phyloP scores from a whole-genome alignment of 1,140 invertebrate genomes.

The Brachystomella parvula region DNA sequence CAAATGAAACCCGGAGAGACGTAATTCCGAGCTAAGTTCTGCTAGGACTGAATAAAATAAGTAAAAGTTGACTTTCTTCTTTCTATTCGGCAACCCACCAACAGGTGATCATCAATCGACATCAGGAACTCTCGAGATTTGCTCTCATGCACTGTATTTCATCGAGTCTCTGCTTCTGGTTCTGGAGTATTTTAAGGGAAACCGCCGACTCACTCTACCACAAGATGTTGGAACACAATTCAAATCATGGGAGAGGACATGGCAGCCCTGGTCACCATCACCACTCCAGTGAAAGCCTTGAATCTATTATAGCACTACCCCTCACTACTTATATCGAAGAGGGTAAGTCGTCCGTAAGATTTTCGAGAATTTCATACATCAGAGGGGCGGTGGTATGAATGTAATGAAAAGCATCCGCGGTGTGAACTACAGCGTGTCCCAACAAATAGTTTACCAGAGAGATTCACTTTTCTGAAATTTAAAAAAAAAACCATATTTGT shows the following conservation, averaged over 20 bases:
- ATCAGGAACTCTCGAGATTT: constrained; percentile 54
- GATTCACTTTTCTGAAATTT: no score
- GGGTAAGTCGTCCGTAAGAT: constrained; percentile 15
- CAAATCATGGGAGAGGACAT: constrained; percentile 4
- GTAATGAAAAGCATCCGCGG: no score
- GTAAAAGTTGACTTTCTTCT: constrained; percentile 7
- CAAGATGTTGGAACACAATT: constrained; percentile 34
- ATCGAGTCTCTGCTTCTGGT: constrained; percentile 62
- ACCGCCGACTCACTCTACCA: constrained; percentile 51
- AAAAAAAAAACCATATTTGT: no score
- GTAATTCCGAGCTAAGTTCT: no score
- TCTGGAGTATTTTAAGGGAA: constrained; percentile 62
- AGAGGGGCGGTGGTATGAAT: no score
- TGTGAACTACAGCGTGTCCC: no score
- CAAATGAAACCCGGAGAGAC: neutral
- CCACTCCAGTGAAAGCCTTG: constrained; percentile 22
- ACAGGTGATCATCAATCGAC: constrained; percentile 55
- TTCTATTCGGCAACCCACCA: no score
- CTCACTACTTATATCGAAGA: constrained; percentile 38
- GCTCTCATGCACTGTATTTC: constrained; percentile 66
- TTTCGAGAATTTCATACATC: neutral
- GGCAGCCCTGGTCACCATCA: constrained; percentile 9
- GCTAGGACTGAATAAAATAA: no score
- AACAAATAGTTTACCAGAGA: no score
- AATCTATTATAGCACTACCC: constrained; percentile 34